Evolutionary conservation across 2,113 vertebrate genomes (phyloP), one percentile per base, ranked within the genome.

Genomic region (Formicarius rufipectus): DNA sequence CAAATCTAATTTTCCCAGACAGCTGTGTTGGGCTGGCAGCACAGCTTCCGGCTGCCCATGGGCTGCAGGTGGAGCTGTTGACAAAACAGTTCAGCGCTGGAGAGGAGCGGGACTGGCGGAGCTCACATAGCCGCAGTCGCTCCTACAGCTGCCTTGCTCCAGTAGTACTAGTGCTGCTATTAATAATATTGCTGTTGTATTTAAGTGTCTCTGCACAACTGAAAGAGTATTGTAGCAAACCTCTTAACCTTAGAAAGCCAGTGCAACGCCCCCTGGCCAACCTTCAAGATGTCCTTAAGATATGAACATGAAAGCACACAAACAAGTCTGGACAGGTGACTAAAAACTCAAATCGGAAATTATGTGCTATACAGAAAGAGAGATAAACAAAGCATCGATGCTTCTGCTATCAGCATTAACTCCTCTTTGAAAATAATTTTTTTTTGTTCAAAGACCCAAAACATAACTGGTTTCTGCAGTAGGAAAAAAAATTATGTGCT

Each of bases 31-130:
- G 7, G 89, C 67, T 52, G 95, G 94, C 81, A 84, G 37, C 9
- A 10, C 84, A 33, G 82, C 94, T 95, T 92, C 94, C 66, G 63
- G 90, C 97, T 96, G 80, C 92, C 94, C 93, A 77, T 67, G 88
- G 96, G 96, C 98, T 98, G 98, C 97, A 98, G 98, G 97, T 98
- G 98, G 98, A 98, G 98, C 98, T 98, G 85, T 98, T 97, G 98
- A 97, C 97, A 97, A 98, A 98, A 96, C 84, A 96, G 96, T 96
- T 30, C 76, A 14, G 83, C 37, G 53, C 53, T 6, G 74, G 67
- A 82, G 93, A 73, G 64, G 67, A 82, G 93, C 72, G 68, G 44
- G 68, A 40, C 74, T 47, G 80, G 81, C 71, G 23, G 50, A 28
- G 47, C 8, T 12, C 85, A 18, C 17, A 10, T 49, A 93, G 62